These are phyloP conservation scores for Lycia hirtaria DNA, from an alignment of 2,888 invertebrate species.

Conservation along the genomic window DNA sequence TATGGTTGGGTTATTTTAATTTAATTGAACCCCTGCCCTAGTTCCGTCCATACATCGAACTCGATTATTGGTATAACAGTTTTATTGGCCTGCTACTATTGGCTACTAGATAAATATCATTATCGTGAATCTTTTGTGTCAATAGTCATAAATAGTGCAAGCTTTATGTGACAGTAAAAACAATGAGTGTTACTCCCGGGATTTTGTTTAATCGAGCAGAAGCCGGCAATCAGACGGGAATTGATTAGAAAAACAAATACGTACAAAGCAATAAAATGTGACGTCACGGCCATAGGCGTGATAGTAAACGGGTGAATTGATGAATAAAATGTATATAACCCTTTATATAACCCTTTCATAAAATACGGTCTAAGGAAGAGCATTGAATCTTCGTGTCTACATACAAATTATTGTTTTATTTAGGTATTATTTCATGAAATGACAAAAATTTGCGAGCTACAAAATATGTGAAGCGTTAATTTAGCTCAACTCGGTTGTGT, in stretches of 20 bases:
- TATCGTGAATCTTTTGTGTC: constrained; percentile 43
- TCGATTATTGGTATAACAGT: constrained; percentile 40
- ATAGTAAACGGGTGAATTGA: constrained; percentile 10
- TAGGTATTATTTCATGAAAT: not conserved
- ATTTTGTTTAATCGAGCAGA: constrained; percentile 27
- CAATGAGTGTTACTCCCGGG: constrained; percentile 28
- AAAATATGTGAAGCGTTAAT: no score
- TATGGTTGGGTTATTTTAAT: constrained; percentile 1
- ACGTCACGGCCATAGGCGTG: constrained; percentile 5
- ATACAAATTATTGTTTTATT: constrained; percentile 1
- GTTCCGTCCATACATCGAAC: constrained; percentile 18
- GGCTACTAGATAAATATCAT: constrained; percentile 38
- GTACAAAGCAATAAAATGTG: constrained; percentile 5
- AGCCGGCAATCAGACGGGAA: constrained; percentile 11
- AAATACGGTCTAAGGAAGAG: not conserved
- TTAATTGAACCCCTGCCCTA: not conserved
- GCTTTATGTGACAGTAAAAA: constrained; percentile 34
- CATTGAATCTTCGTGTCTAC: not conserved
- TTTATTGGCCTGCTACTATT: constrained; percentile 39
- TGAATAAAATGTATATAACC: constrained; percentile 10
- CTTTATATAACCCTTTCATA: constrained; percentile 6
- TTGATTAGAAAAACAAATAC: constrained; percentile 21
- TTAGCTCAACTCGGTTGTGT: no score
- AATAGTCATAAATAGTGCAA: constrained; percentile 36
- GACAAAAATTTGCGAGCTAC: no score